Conservation (phyloP, 2,113 vertebrate genomes). For the Tretioscincus oriximinensis region DNA sequence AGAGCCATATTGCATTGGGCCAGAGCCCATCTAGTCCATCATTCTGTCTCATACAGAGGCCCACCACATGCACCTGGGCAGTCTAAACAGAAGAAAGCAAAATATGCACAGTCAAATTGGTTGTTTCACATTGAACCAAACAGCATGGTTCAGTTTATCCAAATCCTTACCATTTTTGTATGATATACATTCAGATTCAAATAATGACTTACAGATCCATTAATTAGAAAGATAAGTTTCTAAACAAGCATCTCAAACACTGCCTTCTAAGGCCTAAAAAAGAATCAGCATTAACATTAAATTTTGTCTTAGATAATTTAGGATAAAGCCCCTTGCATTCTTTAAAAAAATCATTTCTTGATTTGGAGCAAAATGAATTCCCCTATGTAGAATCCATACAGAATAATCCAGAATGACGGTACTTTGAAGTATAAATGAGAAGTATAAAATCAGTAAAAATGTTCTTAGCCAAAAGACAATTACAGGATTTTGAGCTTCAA, state of each 20-base stretch:
- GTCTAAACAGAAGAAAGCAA: too few species aligned
- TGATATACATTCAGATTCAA: not conserved
- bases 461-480: not conserved
- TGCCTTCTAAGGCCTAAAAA: not conserved
- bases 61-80: too few species aligned
- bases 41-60: too few species aligned
- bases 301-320: not conserved
- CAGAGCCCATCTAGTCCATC: too few species aligned
- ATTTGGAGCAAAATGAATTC: not conserved
- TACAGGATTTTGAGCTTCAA: not conserved
- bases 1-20: too few species aligned
- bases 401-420: not conserved
- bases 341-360: not conserved
- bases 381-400: not conserved
- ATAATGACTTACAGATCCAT: not conserved
- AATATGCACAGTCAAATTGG: too few species aligned
- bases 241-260: not conserved
- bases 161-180: not conserved
- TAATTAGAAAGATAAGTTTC: not conserved
- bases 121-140: too few species aligned
- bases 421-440: not conserved
- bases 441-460: not conserved
- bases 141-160: not conserved
- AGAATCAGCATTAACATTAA: not conserved
- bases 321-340: not conserved